Percentiles rank a stretch among this genome's conserved stretches.
phyloP scores from a whole-genome alignment of 1,140 invertebrate genomes.

The Lepidurus apus region DNA sequence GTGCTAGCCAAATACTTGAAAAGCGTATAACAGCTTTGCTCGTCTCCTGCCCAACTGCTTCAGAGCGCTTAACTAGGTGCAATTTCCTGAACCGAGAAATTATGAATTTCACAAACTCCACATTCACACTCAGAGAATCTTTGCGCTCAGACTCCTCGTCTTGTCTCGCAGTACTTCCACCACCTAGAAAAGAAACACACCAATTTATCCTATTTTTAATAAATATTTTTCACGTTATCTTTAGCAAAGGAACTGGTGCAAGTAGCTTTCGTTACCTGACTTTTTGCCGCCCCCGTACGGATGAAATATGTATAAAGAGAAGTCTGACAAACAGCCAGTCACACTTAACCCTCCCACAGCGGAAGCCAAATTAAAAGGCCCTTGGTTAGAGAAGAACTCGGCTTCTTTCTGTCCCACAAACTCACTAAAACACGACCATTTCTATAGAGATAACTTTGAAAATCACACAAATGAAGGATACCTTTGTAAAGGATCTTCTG shows the following conservation, averaged over 20 bases:
- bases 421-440: background rate
- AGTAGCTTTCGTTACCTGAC: conserved; percentile 49
- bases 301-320: conserved; percentile 96
- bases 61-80: conserved; percentile 57
- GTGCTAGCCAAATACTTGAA: conserved; percentile 63
- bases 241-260: background rate
- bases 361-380: conserved; percentile 45
- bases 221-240: too few relatives aligned
- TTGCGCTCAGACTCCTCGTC: conserved; percentile 78
- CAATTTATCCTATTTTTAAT: conserved; percentile 28
- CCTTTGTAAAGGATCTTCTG: conserved; percentile 56
- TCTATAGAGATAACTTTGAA: conserved; percentile 32
- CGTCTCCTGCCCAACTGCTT: conserved; percentile 42
- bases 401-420: conserved; percentile 28
- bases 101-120: conserved; percentile 95
- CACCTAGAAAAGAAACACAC: background rate
- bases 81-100: conserved; percentile 80
- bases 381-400: conserved; percentile 34
- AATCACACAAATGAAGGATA: conserved; percentile 35
- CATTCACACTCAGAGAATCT: conserved; percentile 91
- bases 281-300: conserved; percentile 88
- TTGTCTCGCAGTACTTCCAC: conserved; percentile 50
- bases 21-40: conserved; percentile 76
- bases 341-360: conserved; percentile 83
- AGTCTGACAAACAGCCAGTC: conserved; percentile 89